Percentiles rank a stretch among this genome's conserved stretches.
phyloP scores from a whole-genome alignment of 2,113 vertebrate species.

The Microtus richardsoni region DNA sequence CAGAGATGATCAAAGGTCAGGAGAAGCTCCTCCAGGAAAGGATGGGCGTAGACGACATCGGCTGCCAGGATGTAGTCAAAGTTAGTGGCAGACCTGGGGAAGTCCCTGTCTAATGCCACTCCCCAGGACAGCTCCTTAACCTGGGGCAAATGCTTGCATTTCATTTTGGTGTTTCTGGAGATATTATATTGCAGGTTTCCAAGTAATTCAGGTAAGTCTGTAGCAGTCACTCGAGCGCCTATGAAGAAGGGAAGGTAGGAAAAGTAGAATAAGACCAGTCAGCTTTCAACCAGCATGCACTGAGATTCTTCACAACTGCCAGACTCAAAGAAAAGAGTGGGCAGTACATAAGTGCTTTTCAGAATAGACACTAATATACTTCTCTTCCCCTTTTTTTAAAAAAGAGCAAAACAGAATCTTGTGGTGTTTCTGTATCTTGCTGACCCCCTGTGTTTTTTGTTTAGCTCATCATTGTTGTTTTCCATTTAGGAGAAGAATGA shows the following conservation, averaged over 20 bases:
- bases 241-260: conserved; percentile 59
- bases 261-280: neutral
- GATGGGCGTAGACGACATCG: conserved; percentile 96
- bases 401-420: neutral
- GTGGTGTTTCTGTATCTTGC: neutral
- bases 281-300: neutral
- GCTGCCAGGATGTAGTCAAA: conserved; percentile 97
- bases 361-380: neutral
- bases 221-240: conserved; percentile 96
- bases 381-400: neutral
- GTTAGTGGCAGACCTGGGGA: conserved; percentile 88
- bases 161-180: conserved; percentile 90
- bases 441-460: neutral
- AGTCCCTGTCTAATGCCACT: conserved; percentile 89
- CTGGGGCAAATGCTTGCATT: conserved; percentile 90
- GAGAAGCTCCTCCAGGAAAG: conserved; percentile 93
- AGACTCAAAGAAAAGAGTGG: neutral
- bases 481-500: conserved; percentile 23
- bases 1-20: conserved; percentile 95
- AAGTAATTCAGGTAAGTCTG: conserved; percentile 94
- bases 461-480: neutral
- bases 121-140: conserved; percentile 96
- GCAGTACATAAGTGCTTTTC: neutral
- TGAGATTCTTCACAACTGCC: neutral
- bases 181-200: conserved; percentile 95